Base-by-base conservation (phyloP, 1,140 invertebrate genomes). In the Hylaeus volcanicus region DNA sequence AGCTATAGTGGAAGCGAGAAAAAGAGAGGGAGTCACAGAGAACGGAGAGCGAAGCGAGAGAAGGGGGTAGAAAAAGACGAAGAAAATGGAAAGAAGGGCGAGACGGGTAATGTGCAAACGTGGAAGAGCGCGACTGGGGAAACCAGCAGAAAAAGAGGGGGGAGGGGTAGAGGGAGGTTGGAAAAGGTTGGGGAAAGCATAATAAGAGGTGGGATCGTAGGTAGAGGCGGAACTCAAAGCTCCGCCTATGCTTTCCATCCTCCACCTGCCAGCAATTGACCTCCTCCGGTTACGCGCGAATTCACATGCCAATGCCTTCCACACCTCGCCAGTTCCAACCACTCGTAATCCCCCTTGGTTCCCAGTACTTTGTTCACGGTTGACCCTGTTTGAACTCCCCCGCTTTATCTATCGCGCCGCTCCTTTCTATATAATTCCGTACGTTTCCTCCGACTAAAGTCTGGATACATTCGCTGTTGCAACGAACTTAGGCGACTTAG, bases 211-310 rank as follows among this genome's bases (percentile, higher is more conserved):
- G 86, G 87, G 89, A 74, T 86, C 73, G 86, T 88, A 90, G 87
- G 89, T 88, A 85, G 90, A 89, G 88, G 88, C 88, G 79, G 71
- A 83, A 55, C 68, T 78, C 85, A 90, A 91, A 71, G 89, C 91
- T 89, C 91, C 91, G 91, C 91, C 91, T 91, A 88, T 89, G 84
- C 71, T 81, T 79, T 88, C 79, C 53, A 69, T 51, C 63, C 69
- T 60, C 65, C 58, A 69, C 77, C 41, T 65, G 77, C 66, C 66
- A 39, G 15, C 63, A 70, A 51, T 74, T 73, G 74, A 77, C 60
- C 81, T 84, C 75, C 76, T 81, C 80, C 88, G 89, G 83, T 87
- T 85, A 85, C 84, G 86, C 87, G 86, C 83, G 79, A 88, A 77
- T 85, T 87, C 86, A 84, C 87, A 81, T 79, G 85, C 81, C 85